These are phyloP conservation scores for Dipodomys spectabilis DNA, from an alignment of 2,113 vertebrate genomes.

Conservation along the genomic window DNA sequence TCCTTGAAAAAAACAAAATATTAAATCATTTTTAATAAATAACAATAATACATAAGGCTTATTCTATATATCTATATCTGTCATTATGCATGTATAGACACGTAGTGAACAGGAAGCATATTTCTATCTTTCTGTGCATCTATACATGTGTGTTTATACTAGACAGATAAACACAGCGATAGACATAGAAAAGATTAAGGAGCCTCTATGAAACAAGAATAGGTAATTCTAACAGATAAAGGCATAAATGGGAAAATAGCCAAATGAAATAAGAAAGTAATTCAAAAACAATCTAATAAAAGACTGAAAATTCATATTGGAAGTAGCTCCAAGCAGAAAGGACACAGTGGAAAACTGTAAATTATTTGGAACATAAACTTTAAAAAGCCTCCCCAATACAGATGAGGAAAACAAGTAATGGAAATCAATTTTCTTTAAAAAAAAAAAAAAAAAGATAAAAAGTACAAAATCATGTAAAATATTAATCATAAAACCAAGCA, in stretches of 20 bases:
- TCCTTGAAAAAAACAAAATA: conserved; percentile 1
- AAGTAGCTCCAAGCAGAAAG: conserved; percentile 23
- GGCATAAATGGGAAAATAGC: background rate
- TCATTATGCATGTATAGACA: background rate
- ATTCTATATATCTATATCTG: background rate
- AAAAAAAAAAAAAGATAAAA: conserved; percentile 1
- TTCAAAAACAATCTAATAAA: conserved; percentile 21
- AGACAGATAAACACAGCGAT: background rate
- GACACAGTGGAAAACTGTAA: background rate
- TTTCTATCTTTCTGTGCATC: background rate
- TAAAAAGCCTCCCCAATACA: background rate
- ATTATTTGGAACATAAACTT: background rate
- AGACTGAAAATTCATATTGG: background rate
- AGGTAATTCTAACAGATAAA: background rate
- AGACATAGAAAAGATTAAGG: background rate
- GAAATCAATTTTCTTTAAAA: background rate
- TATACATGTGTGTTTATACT: background rate
- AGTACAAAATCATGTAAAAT: conserved; percentile 23
- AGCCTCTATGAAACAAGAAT: background rate
- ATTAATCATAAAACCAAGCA: background rate
- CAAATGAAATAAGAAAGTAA: conserved; percentile 27
- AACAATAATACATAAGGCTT: background rate
- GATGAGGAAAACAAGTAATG: background rate
- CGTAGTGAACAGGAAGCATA: background rate
- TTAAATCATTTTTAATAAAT: background rate